Evolutionary conservation across 2,113 vertebrate species (phyloP).

Genomic region (Myrmecobius fasciatus): DNA sequence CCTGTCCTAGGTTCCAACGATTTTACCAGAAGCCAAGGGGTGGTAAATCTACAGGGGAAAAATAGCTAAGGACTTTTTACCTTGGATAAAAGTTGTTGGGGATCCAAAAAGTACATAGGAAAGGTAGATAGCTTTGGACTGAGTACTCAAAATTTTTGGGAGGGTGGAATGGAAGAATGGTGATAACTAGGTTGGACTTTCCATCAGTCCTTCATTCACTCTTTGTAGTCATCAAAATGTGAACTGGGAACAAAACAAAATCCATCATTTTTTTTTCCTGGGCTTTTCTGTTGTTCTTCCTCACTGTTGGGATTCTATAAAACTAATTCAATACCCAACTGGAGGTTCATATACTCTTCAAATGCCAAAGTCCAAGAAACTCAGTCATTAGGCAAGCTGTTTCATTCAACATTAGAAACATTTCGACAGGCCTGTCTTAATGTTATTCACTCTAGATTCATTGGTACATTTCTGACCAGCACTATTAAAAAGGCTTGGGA

Average conservation of each 20-base stretch:
- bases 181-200: neutral
- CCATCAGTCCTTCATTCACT: neutral
- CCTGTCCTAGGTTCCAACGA: neutral
- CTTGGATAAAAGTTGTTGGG: neutral
- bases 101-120: neutral
- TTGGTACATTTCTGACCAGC: constrained; percentile 32
- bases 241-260: neutral
- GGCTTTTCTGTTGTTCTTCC: constrained; percentile 11
- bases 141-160: neutral
- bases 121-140: neutral
- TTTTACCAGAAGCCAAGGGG: neutral
- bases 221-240: neutral
- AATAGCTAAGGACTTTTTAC: neutral
- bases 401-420: constrained; percentile 37
- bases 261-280: neutral
- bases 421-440: constrained; percentile 58
- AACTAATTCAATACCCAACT: neutral
- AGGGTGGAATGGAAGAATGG: neutral
- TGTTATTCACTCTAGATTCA: constrained; percentile 47
- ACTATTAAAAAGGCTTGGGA: constrained; percentile 14
- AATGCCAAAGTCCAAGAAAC: constrained; percentile 24
- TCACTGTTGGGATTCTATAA: neutral
- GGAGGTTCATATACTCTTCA: constrained; percentile 41
- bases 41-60: neutral
- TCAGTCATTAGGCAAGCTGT: constrained; percentile 24